Evolutionary conservation across 2,113 vertebrate species (phyloP).

Genomic region (Odontesthes bonariensis): DNA sequence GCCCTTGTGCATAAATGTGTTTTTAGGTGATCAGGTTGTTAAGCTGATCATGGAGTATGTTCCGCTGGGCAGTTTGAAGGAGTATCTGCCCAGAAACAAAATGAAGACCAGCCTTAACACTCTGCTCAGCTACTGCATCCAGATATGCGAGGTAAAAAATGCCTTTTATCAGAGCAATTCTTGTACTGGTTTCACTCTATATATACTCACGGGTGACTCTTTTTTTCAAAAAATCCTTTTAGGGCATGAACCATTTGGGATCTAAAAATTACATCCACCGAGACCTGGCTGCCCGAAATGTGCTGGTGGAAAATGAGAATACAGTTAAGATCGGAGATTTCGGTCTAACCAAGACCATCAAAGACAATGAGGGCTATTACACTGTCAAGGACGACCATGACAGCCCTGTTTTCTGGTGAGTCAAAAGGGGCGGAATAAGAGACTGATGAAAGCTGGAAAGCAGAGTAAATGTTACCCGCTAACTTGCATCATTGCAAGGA

Average conservation of each 20-base stretch:
- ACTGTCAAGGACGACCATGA: slow-evolving; percentile 94
- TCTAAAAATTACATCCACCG: slow-evolving; percentile 94
- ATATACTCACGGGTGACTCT: not conserved
- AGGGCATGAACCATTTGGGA: slow-evolving; percentile 98
- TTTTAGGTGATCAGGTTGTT: slow-evolving; percentile 90
- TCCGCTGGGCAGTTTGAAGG: slow-evolving; percentile 95
- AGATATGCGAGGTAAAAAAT: slow-evolving; percentile 91
- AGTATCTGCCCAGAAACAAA: slow-evolving; percentile 92
- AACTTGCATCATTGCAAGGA: too few species aligned
- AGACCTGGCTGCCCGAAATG: slow-evolving; percentile 95
- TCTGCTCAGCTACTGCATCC: slow-evolving; percentile 90
- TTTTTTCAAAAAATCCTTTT: not conserved
- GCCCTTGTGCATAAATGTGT: not conserved
- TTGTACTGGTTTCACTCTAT: not conserved
- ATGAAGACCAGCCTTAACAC: slow-evolving; percentile 87
- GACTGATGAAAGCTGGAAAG: not conserved
- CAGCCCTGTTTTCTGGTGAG: slow-evolving; percentile 96
- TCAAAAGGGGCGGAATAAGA: not conserved
- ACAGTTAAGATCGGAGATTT: slow-evolving; percentile 98
- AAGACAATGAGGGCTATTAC: slow-evolving; percentile 96
- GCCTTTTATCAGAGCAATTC: not conserved
- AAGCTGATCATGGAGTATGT: slow-evolving; percentile 99
- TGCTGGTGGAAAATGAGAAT: slow-evolving; percentile 93
- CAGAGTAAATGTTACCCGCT: not conserved
- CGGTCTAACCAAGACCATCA: slow-evolving; percentile 95